Base-by-base conservation (phyloP, 2,113 vertebrate genomes). In the Corythornis vintsioides region DNA sequence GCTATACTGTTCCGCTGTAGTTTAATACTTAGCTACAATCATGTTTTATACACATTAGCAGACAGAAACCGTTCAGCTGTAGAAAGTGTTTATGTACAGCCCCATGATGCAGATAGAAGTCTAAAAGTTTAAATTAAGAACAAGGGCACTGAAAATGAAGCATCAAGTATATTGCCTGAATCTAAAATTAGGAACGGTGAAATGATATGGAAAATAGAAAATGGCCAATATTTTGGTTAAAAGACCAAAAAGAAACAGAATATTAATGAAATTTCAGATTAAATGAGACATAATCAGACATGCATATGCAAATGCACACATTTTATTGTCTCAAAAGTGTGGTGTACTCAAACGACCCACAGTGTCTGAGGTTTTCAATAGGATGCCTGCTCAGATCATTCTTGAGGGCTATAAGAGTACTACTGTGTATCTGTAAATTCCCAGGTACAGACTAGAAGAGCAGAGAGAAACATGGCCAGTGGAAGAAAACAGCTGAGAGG, bases 11-110 rank as follows among this genome's bases (percentile, higher is more conserved):
- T 94, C 94, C 84, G 86, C 83, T 96, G 91, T 93, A 96, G 96
- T 97, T 97, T 96, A 97, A 97, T 95, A 94, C 82, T 89, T 86
- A 95, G 94, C 88, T 94, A 91, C 95, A 89, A 90, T 85, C 79
- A 94, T 93, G 90, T 94, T 97, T 97, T 95, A 94, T 92, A 95
- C 94, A 92, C 92, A 92, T 96, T 95, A 95, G 71, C 80, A 97
- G 96, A 93, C 97, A 95, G 96, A 93, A 96, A 93, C 86, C 89
- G 77, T 94, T 96, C 89, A 86, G 88, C 92, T 94, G 92, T 90
- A 94, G 95, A 96, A 96, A 94, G 86, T 73, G 56, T 96, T 91
- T 97, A 96, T 95, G 94, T 97, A 97, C 84, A 93, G 90, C 92
- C 90, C 93, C 84, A 95, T 88, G 93, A 96, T 95, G 92, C 93